phyloP scores from a whole-genome alignment of 2,113 vertebrate species.

The Clarias gariepinus region DNA sequence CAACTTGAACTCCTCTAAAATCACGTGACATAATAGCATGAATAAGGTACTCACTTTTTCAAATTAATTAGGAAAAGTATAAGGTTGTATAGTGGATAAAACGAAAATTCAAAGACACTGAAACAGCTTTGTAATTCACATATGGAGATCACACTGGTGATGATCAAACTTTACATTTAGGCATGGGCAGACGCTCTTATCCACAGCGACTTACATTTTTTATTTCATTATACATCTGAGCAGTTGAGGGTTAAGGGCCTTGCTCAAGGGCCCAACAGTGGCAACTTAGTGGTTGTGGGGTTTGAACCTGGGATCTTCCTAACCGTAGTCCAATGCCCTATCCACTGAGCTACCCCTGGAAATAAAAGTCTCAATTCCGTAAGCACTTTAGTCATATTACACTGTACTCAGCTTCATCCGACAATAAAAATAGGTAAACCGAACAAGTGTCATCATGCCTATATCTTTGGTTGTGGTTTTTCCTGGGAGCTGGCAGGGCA shows the following conservation, averaged over 20 bases:
- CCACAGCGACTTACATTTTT: no score
- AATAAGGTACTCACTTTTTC: not conserved
- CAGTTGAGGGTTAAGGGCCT: no score
- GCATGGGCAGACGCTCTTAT: no score
- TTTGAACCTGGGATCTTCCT: no score
- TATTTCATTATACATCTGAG: no score
- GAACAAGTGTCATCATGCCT: conserved; percentile 29
- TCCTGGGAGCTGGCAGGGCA: conserved; percentile 43
- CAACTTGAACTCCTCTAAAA: conserved; percentile 19
- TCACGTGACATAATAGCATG: not conserved
- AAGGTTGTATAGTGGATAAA: not conserved
- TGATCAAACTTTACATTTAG: no score
- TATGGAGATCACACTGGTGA: not conserved
- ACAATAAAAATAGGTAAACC: conserved; percentile 39
- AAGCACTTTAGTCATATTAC: not conserved
- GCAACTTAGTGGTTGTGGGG: no score
- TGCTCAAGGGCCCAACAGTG: no score
- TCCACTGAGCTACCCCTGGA: no score
- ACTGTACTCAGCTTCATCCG: not conserved
- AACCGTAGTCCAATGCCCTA: no score
- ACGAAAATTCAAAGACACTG: not conserved
- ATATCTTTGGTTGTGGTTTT: conserved; percentile 40
- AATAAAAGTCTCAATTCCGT: conserved; percentile 2
- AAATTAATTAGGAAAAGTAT: not conserved
- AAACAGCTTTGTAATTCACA: not conserved